Base-by-base conservation (phyloP, 2,113 vertebrate genomes). In the Mohoua ochrocephala region DNA sequence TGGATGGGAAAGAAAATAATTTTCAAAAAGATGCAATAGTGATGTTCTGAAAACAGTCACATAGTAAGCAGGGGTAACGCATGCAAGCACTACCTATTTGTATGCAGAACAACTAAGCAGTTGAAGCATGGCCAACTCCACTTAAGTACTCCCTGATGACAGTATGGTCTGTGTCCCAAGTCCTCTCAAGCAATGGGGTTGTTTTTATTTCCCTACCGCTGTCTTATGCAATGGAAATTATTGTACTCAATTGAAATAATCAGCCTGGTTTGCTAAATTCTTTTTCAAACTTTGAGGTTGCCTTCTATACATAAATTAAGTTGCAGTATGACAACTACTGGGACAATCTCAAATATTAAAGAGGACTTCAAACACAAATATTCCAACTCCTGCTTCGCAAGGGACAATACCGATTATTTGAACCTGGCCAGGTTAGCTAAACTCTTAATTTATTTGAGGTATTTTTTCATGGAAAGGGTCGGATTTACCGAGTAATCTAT, bases 51-150 rank as follows among this genome's bases (percentile, higher is more conserved):
- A 87, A 93, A 59, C 53, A 53, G 64, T 64, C 18, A 13, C 12
- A 9, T 26, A 42, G 52, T 70, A 81, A 97, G 87, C 95, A 97
- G 70, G 84, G 82, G 73, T 96, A 90, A 83, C 80, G 37, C 45
- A 15, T 39, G 79, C 60, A 91, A 93, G 89, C 75, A 67, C 64
- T 91, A 37, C 87, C 57, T 84, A 4, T 97, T 95, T 83, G 86
- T 94, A 90, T 88, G 93, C 91, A 94, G 91, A 85, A 85, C 61
- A 96, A 54, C 83, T 95, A 67, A 88, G 56, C 63, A 94, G 87
- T 84, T 93, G 94, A 96, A 95, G 91, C 92, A 30, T n/a, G 93
- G 84, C 92, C 92, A 96, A 15, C 39, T 93, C 94, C 84, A 92
- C 31, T 21, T 64, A 87, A 19, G 52, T 93, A 85, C 52, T 87